Base-by-base conservation (phyloP, 2,888 invertebrate species). In the Amphipyra berbera region DNA sequence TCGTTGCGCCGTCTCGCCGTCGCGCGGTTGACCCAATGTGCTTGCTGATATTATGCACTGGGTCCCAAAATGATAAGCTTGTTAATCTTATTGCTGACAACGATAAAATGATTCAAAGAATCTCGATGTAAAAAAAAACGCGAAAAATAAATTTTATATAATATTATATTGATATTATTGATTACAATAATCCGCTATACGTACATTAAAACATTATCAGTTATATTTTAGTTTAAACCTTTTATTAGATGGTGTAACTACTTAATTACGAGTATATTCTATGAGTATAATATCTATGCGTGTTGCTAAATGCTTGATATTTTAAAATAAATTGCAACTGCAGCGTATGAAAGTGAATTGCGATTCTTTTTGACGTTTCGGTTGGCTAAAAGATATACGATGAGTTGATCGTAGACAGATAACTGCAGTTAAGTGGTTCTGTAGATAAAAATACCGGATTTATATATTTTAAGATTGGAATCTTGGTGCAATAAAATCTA, bases 291-390 rank as follows among this genome's bases (percentile, higher is more conserved):
- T 3, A 21, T 48, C n/a, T 46, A 8, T n/a, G 7, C 46, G 38
- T 14, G n/a, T 67, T 72, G 37, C 15, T 8, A 61, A 40, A 70
- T 5, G 1, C 15, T 30, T 57, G 72, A 60, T 55, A 71, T 69
- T 69, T 55, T 45, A 45, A 50, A 66, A 54, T 15, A 15, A 38
- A 61, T 50, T 38, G 52, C 44, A 55, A 14, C 15, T 38, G 33
- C 15, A 27, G 0, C 40, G n/a, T 47, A 47, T 52, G 58, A 54
- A 58, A 48, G 35, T 55, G n/a, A 38, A 33, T 2, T 44, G 21
- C 4, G n/a, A 13, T 33, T 48, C 7, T n/a, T 5, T 37, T 46
- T 49, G 12, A 27, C 13, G 10, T 49, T 6, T 38, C 21, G 37
- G 21, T 46, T 33, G 14, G 12, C 10, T 44, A 46, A 47, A 10